Base-by-base conservation (phyloP, 1,140 invertebrate species). In the Trachelipus rathkii region DNA sequence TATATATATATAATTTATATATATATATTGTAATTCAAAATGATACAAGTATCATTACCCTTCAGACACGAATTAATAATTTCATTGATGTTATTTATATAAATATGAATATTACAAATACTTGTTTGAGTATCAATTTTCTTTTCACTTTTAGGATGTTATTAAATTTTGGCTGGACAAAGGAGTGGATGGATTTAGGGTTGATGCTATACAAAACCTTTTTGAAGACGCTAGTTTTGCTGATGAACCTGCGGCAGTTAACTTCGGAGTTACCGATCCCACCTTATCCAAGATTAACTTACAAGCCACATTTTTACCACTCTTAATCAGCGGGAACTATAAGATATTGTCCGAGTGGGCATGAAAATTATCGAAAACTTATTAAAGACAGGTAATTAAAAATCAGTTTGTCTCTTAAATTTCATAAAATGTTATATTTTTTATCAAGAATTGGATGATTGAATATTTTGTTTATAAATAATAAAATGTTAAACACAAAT, bases 241-340 rank as follows among this genome's bases (percentile, higher is more conserved):
- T n/a, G 80, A 84, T 66, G 79, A 81, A 74, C 53, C 83, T 9
- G 83, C 81, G 9, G 83, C 83, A 9, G 81, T 82, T 85, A 86
- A 15, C 82, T 81, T 85, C 5, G 87, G 87, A 82, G 83, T 86
- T 0, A 83, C 86, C 10, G 87, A 87, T 82, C 83, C 86, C 0
- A 83, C 86, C 10, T 86, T 87, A 75, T n/a, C n/a, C 89, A 91
- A 78, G 84, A 84, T 44, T 90, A 90, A n/a, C n/a, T 81, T 82
- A 90, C 0, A 77, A 87, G n/a, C 11, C 91, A 92, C 81, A 88
- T 87, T 67, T 89, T n/a, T n/a, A n/a, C 89, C 68, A 92, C 90
- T 0, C 88, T 86, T 74, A 88, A 91, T 83, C 89, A 87, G 78
- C 76, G 80, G 76, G 86, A 88, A 79, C 88, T 87, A 1, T 88